Conservation (phyloP, 2,797 vertebrate genomes). For the Leuciscus waleckii region DNA sequence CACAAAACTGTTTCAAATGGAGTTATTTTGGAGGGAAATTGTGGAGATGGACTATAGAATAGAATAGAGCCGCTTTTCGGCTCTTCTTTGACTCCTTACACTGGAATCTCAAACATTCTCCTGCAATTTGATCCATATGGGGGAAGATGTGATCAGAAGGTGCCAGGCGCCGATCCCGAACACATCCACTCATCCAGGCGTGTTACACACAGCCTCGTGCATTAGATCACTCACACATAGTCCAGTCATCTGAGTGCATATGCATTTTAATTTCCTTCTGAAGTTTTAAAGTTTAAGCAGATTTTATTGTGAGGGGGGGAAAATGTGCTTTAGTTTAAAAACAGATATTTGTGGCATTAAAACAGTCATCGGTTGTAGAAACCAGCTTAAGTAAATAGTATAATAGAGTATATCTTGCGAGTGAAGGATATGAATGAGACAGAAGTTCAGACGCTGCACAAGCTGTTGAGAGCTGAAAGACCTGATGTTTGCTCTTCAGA, state of each 20-base stretch:
- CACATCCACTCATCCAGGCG: conserved; percentile 59
- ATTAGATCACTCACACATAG: neutral
- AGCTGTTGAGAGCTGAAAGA: conserved; percentile 56
- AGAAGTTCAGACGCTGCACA: conserved; percentile 56
- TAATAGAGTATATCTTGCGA: neutral
- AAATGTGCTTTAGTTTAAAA: too few relatives aligned
- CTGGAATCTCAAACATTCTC: conserved; percentile 89
- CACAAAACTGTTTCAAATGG: neutral
- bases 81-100: conserved; percentile 75
- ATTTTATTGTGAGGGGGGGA: neutral
- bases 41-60: neutral
- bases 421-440: conserved; percentile 50
- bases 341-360: neutral
- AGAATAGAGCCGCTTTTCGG: conserved; percentile 8
- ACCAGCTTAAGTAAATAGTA: neutral
- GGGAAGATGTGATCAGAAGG: conserved; percentile 80
- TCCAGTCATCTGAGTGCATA: neutral
- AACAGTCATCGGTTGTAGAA: neutral
- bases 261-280: neutral
- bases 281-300: neutral
- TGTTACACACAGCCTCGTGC: neutral
- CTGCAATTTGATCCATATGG: conserved; percentile 88
- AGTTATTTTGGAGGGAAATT: neutral
- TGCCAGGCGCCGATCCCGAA: conserved; percentile 83
- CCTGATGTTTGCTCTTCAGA: conserved; percentile 80